Percentiles rank a stretch among this genome's conserved stretches.
Conservation (phyloP, 1,140 invertebrate species). For the Harlomillsia oculata region DNA sequence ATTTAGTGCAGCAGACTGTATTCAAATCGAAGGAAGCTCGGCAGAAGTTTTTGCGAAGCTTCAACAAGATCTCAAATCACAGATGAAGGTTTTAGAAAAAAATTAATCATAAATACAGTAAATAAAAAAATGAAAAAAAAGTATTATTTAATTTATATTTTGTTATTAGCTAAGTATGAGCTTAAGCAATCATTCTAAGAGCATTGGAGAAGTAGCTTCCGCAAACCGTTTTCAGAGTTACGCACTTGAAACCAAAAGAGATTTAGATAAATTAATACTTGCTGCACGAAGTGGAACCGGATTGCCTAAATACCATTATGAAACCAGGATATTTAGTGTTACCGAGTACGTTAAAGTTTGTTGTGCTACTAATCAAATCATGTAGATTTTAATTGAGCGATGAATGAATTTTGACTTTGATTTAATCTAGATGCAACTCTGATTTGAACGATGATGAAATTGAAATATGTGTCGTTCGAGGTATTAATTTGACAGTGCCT, state of each 20-base stretch:
- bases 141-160: too few species aligned
- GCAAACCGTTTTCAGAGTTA: slow-evolving; percentile 82
- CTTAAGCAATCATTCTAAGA: slow-evolving; percentile 78
- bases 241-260: slow-evolving; percentile 70
- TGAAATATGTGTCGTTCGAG: slow-evolving; percentile 73
- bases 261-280: slow-evolving; percentile 74
- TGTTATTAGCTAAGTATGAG: slow-evolving; percentile 63
- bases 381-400: not conserved
- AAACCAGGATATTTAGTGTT: slow-evolving; percentile 47
- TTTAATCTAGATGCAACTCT: slow-evolving; percentile 60
- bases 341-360: slow-evolving; percentile 24
- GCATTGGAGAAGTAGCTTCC: slow-evolving; percentile 81
- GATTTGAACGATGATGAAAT: slow-evolving; percentile 84
- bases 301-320: slow-evolving; percentile 87
- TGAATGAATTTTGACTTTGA: not conserved
- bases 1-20: slow-evolving; percentile 56
- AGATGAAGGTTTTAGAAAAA: slow-evolving; percentile 59
- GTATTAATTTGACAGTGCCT: slow-evolving; percentile 73
- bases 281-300: slow-evolving; percentile 50
- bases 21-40: slow-evolving; percentile 41
- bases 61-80: slow-evolving; percentile 70
- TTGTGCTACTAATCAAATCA: not conserved
- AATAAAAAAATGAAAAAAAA: too few species aligned
- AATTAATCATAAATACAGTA: not conserved
- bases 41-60: slow-evolving; percentile 61